Base-by-base conservation (phyloP, 1,140 invertebrate genomes). In the Neodiprion fabricii region DNA sequence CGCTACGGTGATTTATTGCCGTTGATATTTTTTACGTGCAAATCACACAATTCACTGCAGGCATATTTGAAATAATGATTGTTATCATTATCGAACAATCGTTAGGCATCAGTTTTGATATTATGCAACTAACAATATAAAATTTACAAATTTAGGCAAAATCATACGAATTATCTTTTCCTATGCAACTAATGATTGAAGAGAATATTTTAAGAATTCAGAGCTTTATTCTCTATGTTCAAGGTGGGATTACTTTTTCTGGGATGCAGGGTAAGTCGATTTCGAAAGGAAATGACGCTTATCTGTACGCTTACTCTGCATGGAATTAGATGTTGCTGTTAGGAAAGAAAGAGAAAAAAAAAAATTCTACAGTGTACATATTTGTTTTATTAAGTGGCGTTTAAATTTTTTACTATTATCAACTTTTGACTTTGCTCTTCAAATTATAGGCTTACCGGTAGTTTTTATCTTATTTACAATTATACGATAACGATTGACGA, bases 241-340 rank as follows among this genome's bases (percentile, higher is more conserved):
- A 65, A 65, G 61, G 61, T 65, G 61, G 61, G 61, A 17, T 65
- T 65, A 65, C 61, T 65, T 65, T 65, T 65, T 65, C 61, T 14
- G 61, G 61, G 17, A 14, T 65, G 12, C 61, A 65, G 61, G 61
- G 61, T 65, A 65, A 65, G 61, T 65, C 28, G 28, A 40, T 65
- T 65, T 14, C 61, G 12, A 14, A 65, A 14, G 12, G 12, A 65
- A 65, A 14, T 14, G 61, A 65, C 17, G 12, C 17, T 65, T 21
- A 65, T 14, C 17, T 3, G 61, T 65, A 65, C 12, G 12, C 12
- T 65, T 14, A 65, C 17, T 65, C 12, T 14, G 61, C 17, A 65
- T 65, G 61, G 12, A 40, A 40, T 3, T 40, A 40, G 28, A 40
- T 40, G 28, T 40, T 40, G 5, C 28, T 40, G 2, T 40, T 40